These are phyloP conservation scores for Porites divaricata DNA, from an alignment of 92 coral and sea anemone genomes.

Conservation along the genomic window DNA sequence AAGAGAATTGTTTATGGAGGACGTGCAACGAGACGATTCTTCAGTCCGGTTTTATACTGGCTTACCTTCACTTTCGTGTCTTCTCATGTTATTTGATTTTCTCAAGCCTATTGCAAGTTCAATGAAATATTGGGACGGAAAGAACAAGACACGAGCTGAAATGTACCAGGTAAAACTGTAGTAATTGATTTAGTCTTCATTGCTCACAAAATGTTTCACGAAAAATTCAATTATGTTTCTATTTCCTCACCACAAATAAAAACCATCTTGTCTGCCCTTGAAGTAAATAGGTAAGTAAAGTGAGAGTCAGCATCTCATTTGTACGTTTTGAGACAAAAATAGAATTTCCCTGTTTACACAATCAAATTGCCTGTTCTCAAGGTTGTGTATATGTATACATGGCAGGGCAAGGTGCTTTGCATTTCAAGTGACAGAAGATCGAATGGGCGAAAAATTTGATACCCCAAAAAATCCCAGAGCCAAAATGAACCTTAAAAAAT, in stretches of 20 bases:
- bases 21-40: conserved; percentile 25
- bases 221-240: conserved; percentile 1
- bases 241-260: background rate
- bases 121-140: conserved; percentile 44
- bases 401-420: too few relatives aligned
- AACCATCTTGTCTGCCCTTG: background rate
- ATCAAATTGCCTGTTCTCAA: background rate
- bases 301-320: conserved; percentile 11
- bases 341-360: background rate
- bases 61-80: conserved; percentile 34
- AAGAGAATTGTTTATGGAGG: conserved; percentile 45
- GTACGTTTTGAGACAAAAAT: background rate
- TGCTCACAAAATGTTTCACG: conserved; percentile 16
- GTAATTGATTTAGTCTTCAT: conserved; percentile 24
- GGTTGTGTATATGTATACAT: background rate
- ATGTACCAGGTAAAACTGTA: conserved; percentile 36
- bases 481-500: too few relatives aligned
- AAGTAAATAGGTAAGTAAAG: conserved; percentile 12
- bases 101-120: conserved; percentile 27
- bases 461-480: too few relatives aligned
- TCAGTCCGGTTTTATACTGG: conserved; percentile 39
- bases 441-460: too few relatives aligned
- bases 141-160: conserved; percentile 35
- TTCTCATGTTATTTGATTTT: conserved; percentile 38
- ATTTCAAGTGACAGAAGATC: too few relatives aligned